Evolutionary conservation across 2,888 invertebrate species (phyloP).

Genomic region (Siphlonurus alternatus): DNA sequence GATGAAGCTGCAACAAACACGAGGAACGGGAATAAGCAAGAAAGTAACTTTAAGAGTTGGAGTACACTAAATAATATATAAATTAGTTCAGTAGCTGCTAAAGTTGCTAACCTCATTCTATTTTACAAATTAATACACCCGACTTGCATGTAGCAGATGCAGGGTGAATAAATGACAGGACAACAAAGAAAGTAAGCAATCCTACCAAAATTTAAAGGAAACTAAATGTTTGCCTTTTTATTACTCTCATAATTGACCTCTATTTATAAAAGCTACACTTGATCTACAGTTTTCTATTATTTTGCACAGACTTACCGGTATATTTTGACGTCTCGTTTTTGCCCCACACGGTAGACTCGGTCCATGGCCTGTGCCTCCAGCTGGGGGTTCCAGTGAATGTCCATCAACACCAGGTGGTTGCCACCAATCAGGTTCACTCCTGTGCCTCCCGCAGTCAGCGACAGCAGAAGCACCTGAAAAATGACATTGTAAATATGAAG

Average conservation of each 20-base stretch:
- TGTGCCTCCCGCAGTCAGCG: slow-evolving; percentile 85
- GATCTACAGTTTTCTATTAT: not conserved
- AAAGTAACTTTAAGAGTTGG: too few species aligned
- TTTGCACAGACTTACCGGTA: slow-evolving; percentile 44
- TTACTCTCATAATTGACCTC: not conserved
- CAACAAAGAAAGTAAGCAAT: too few species aligned
- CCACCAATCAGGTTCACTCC: slow-evolving; percentile 87
- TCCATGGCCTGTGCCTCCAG: slow-evolving; percentile 90
- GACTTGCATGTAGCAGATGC: too few species aligned
- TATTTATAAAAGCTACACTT: not conserved
- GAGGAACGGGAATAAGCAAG: too few species aligned
- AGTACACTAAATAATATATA: too few species aligned
- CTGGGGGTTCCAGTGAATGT: slow-evolving; percentile 96
- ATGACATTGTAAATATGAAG: slow-evolving; percentile 6
- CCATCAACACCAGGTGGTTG: slow-evolving; percentile 76
- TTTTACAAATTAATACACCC: too few species aligned
- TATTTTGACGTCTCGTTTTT: slow-evolving; percentile 59
- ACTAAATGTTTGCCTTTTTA: too few species aligned
- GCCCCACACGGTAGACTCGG: slow-evolving; percentile 82
- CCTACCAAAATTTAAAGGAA: too few species aligned
- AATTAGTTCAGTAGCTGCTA: too few species aligned
- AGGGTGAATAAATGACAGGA: too few species aligned
- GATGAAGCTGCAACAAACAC: slow-evolving; percentile 44
- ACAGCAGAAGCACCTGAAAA: slow-evolving; percentile 55
- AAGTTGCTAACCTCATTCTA: too few species aligned